Conservation (phyloP, 2,797 vertebrate genomes). For the Gobio occitaniae region DNA sequence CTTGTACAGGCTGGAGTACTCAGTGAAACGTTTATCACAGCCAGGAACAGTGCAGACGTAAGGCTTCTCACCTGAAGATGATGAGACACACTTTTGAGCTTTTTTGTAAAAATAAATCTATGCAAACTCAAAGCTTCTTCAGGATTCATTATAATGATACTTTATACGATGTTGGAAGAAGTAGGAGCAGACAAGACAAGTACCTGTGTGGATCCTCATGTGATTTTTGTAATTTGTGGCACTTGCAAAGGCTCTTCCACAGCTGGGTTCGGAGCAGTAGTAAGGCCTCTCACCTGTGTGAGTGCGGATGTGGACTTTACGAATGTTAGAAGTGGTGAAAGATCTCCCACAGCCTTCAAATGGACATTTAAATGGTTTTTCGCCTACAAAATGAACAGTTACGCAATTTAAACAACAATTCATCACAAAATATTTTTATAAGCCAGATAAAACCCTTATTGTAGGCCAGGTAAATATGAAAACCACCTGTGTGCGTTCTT, state of each 20-base stretch:
- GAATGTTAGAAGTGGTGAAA: constrained; percentile 98
- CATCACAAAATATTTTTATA: neutral
- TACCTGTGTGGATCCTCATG: constrained; percentile 98
- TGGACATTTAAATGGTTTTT: constrained; percentile 97
- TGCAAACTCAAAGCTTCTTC: neutral
- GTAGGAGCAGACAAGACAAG: neutral
- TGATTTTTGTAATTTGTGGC: constrained; percentile 99
- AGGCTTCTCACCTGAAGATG: constrained; percentile 90
- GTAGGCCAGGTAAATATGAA: neutral
- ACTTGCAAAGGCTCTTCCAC: constrained; percentile 96
- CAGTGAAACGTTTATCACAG: constrained; percentile 98
- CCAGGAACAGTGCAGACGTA: constrained; percentile 98
- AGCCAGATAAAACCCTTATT: neutral
- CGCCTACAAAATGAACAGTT: constrained; percentile 79
- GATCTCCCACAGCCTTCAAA: constrained; percentile 96
- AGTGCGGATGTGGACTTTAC: constrained; percentile 98
- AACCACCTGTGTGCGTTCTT: constrained; percentile 95
- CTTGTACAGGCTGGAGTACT: constrained; percentile 99
- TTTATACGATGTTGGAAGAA: neutral
- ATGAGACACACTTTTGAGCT: neutral
- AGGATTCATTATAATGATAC: neutral
- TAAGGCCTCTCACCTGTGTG: constrained; percentile 98
- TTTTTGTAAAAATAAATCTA: neutral
- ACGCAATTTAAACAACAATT: neutral
- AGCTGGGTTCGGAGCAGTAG: constrained; percentile 97